phyloP scores from a whole-genome alignment of 2,113 vertebrate species.

The Elgaria multicarinata region DNA sequence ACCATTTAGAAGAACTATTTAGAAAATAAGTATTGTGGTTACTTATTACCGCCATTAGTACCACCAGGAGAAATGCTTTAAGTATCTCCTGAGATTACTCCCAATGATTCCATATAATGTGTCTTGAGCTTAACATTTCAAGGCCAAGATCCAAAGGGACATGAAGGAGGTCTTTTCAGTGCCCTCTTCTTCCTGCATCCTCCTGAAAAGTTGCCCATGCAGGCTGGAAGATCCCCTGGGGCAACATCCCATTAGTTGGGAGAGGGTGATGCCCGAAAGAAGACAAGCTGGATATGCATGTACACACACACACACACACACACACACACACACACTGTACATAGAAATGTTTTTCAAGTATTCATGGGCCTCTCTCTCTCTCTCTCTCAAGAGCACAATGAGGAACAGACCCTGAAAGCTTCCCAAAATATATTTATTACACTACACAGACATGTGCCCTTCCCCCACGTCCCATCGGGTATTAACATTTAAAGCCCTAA shows the following conservation, averaged over 20 bases:
- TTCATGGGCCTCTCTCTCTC: neutral
- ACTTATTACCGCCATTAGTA: constrained; percentile 32
- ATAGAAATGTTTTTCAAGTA: neutral
- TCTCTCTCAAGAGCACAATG: neutral
- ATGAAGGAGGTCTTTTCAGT: neutral
- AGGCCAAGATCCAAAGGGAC: neutral
- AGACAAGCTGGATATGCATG: neutral
- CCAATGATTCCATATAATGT: neutral
- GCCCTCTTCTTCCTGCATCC: neutral
- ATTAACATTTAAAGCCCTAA: no score
- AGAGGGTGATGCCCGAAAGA: neutral
- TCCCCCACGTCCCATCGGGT: no score
- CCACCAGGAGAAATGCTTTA: constrained; percentile 20
- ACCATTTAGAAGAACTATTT: neutral
- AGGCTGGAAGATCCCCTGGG: neutral
- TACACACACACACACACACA: neutral
- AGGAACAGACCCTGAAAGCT: neutral
- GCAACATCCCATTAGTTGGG: neutral
- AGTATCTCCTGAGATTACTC: neutral
- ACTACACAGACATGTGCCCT: no score
- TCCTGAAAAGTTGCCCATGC: neutral
- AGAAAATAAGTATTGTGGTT: neutral
- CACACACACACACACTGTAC: neutral
- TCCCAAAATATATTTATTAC: neutral
- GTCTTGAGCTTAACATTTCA: neutral